Percentiles rank a stretch among this genome's conserved stretches.
Evolutionary conservation across 2,888 invertebrate genomes (phyloP).

Genomic region (Nomada lathburiana): DNA sequence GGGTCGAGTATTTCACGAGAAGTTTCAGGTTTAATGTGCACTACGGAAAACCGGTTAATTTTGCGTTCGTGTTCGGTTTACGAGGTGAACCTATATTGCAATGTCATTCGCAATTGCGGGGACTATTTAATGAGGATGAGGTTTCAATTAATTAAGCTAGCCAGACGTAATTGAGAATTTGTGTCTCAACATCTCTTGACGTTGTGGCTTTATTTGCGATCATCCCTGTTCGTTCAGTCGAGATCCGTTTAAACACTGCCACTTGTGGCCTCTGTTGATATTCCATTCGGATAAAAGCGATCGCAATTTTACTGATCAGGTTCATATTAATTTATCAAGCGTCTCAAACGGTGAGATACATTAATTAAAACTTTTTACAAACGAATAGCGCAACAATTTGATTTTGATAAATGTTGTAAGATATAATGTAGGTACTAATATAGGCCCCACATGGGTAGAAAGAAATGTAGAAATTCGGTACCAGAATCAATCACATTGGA

Average conservation of each 20-base stretch:
- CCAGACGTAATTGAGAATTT: not conserved
- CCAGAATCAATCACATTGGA: too few species aligned
- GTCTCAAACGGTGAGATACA: too few species aligned
- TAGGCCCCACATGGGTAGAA: too few species aligned
- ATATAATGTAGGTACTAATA: too few species aligned
- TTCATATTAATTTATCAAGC: not conserved
- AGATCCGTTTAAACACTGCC: slow-evolving; percentile 1
- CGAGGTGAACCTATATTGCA: too few species aligned
- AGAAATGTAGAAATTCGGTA: too few species aligned
- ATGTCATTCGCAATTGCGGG: too few species aligned
- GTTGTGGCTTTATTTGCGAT: not conserved
- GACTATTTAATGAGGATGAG: not conserved
- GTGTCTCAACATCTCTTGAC: not conserved
- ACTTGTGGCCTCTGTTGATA: not conserved
- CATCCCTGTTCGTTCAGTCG: not conserved
- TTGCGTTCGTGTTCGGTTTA: not conserved
- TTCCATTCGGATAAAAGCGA: not conserved
- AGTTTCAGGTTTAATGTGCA: not conserved
- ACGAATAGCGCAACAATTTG: too few species aligned
- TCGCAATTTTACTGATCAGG: not conserved
- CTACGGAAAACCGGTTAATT: not conserved
- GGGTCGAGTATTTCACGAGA: not conserved
- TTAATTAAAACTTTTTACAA: too few species aligned
- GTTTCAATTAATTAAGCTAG: slow-evolving; percentile 19
- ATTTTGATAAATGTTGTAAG: too few species aligned